Evolutionary conservation across 2,888 invertebrate genomes (phyloP).

Genomic region (Acanthosepion lycidas): DNA sequence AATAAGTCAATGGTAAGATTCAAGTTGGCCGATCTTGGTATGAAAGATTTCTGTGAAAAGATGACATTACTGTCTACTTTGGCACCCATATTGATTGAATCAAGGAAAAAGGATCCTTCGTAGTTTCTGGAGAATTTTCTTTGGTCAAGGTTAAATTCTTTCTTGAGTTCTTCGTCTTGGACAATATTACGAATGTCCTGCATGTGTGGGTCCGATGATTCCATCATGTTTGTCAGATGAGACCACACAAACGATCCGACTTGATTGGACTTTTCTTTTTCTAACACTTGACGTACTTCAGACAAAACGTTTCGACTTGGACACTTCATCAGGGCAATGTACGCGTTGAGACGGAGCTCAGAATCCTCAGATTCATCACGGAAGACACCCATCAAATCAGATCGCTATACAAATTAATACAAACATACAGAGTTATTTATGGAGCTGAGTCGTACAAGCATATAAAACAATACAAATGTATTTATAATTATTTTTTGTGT

Average conservation of each 20-base stretch:
- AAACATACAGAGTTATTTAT: not conserved
- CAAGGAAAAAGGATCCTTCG: conserved; percentile 85
- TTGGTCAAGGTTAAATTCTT: conserved; percentile 88
- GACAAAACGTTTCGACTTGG: conserved; percentile 85
- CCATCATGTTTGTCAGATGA: conserved; percentile 89
- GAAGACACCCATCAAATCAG: conserved; percentile 79
- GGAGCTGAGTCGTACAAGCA: too few relatives aligned
- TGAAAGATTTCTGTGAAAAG: conserved; percentile 72
- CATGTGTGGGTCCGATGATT: conserved; percentile 87
- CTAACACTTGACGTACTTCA: conserved; percentile 78
- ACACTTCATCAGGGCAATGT: conserved; percentile 91
- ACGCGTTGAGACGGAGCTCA: conserved; percentile 90
- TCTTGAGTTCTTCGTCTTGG: conserved; percentile 84
- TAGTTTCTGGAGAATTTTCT: conserved; percentile 93
- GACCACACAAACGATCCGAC: conserved; percentile 97
- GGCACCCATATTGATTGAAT: conserved; percentile 83
- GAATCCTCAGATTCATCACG: conserved; percentile 83
- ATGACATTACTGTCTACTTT: conserved; percentile 73
- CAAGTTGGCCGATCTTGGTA: conserved; percentile 72
- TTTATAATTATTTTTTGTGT: too few relatives aligned
- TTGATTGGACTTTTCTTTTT: conserved; percentile 78
- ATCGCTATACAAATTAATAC: conserved; percentile 57
- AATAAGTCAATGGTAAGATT: conserved; percentile 74
- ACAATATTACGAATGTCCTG: conserved; percentile 89
- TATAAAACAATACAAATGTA: too few relatives aligned